Base-by-base conservation (phyloP, 2,113 vertebrate genomes). In the Scomber colias region DNA sequence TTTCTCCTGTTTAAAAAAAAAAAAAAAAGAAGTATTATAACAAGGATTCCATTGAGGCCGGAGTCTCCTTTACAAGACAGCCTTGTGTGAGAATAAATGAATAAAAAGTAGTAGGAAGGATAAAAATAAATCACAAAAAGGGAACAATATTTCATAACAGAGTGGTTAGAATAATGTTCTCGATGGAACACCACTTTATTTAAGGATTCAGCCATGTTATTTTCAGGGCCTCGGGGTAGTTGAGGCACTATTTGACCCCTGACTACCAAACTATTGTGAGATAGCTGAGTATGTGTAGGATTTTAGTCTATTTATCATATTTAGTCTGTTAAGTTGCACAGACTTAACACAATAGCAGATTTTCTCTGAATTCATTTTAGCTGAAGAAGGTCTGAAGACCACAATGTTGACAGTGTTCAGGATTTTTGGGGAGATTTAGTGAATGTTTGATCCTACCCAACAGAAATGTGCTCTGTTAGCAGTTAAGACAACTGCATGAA, bases 1-100 rank as follows among this genome's bases (percentile, higher is more conserved):
- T 24, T 17, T 0, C 11, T 16, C 10, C 5, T 45, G 11, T 14
- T 46, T 19, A 40, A 51, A 11, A 45, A 31, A 66, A 21, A 31
- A 66, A 21, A 21, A 21, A 27, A 2, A 27, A 27, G 24, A 67
- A 24, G 49, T 35, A 68, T 66, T 74, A 77, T 73, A 84, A 77
- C 49, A 75, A 73, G 10, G 45, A 83, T 73, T 77, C 83, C 63
- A 69, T 31, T 15, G 70, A 83, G 86, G 66, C 17, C 14, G 13
- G 21, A 19, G 44, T 51, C 46, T 74, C 35, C n/a, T 67, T 50
- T 66, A 30, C 50, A 46, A 66, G 7, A 24, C 61, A 71, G 70
- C 51, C 63, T 74, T 81, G 63, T 71, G 49, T 64, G 56, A 62
- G 79, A 87, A 79, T 87, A 87, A 54, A 80, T 86, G 24, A 90